A percentile compares a stretch with the other conserved stretches of the same genome.
Conservation (phyloP, 2,113 vertebrate genomes). For the Mastomys natalensis region DNA sequence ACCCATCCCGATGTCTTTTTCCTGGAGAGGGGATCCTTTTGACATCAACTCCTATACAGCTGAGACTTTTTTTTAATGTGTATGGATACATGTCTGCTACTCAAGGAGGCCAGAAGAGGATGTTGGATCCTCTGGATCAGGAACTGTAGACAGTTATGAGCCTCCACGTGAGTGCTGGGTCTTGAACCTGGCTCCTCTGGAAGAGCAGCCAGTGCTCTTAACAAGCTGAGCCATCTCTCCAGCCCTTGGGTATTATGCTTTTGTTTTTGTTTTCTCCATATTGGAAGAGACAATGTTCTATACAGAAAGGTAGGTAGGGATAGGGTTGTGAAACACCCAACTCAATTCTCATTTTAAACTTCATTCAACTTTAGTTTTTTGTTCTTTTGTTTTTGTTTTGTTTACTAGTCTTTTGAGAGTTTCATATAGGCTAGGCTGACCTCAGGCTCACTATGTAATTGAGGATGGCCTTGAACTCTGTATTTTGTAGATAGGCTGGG, state of each 20-base stretch:
- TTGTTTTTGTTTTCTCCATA: neutral
- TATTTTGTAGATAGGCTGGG: neutral
- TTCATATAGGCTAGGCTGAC: neutral
- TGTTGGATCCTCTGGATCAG: too few relatives aligned
- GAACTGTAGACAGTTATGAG: neutral
- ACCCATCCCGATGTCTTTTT: too few relatives aligned
- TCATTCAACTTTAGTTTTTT: neutral
- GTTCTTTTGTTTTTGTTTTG: neutral
- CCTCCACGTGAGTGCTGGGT: neutral
- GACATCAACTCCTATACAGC: too few relatives aligned
- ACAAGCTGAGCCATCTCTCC: neutral
- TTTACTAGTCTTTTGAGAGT: neutral
- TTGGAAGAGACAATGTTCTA: neutral
- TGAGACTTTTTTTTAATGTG: neutral
- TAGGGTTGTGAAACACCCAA: neutral
- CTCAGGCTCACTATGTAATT: neutral
- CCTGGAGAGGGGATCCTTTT: too few relatives aligned
- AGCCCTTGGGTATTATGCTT: neutral
- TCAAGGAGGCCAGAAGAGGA: neutral
- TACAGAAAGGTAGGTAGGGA: neutral
- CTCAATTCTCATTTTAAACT: neutral
- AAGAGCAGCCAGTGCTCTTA: neutral
- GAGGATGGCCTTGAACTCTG: neutral
- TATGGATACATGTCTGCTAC: neutral
- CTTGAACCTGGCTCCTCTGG: neutral